Percentiles rank a stretch among this genome's conserved stretches.
Conservation (phyloP, 2,797 vertebrate species). For the Microctenopoma steveboyesi region DNA sequence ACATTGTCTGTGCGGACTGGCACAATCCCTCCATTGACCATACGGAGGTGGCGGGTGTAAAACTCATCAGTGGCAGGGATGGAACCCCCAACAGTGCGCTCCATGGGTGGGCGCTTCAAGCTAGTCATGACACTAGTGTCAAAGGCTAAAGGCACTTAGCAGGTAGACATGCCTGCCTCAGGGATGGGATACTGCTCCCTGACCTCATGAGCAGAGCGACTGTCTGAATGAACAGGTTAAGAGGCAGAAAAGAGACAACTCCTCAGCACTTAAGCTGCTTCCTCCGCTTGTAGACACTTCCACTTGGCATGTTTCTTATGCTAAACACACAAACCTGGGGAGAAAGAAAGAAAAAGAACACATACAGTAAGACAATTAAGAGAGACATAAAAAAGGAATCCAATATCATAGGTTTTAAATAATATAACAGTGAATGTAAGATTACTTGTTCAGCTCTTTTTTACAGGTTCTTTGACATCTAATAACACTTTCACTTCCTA, state of each 20-base stretch:
- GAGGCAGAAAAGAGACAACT: conserved; percentile 21
- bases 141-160: conserved; percentile 80
- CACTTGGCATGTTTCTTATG: conserved; percentile 38
- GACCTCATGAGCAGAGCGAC: conserved; percentile 66
- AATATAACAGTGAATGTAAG: conserved; percentile 19
- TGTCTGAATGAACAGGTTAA: conserved; percentile 38
- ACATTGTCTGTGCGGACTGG: conserved; percentile 86
- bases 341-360: conserved; percentile 34
- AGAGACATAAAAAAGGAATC: too few relatives aligned
- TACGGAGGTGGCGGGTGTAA: conserved; percentile 91
- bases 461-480: neutral
- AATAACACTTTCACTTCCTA: conserved; percentile 14
- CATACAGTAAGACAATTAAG: neutral
- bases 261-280: conserved; percentile 52
- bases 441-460: conserved; percentile 14
- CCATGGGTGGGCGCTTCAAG: conserved; percentile 92
- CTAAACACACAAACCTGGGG: conserved; percentile 44
- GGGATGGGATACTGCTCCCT: conserved; percentile 49
- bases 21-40: conserved; percentile 88
- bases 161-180: conserved; percentile 74
- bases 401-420: conserved; percentile 13
- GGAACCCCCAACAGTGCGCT: conserved; percentile 88
- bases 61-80: conserved; percentile 93
- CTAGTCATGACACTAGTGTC: conserved; percentile 91
- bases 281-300: neutral